phyloP scores from a whole-genome alignment of 1,140 invertebrate genomes.

The Drosophila takahashii region DNA sequence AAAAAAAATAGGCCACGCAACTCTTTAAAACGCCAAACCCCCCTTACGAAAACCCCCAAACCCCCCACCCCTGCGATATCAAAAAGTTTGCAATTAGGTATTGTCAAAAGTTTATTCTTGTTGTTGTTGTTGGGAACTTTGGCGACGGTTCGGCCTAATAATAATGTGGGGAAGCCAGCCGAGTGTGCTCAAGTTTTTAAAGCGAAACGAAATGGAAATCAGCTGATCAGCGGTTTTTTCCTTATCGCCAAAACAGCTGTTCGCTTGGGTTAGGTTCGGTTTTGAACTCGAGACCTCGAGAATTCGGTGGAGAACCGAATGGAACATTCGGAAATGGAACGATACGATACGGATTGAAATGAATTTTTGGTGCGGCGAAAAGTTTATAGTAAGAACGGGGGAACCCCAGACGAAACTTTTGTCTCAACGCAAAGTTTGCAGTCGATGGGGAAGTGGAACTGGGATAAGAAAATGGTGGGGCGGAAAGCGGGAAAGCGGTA shows the following conservation, averaged over 20 bases:
- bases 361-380: neutral
- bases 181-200: conserved; percentile 56
- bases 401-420: conserved; percentile 63
- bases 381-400: conserved; percentile 12
- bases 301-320: neutral
- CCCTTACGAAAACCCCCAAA: conserved; percentile 15
- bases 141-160: conserved; percentile 75
- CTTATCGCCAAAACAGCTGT: conserved; percentile 23
- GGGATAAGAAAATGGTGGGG: conserved; percentile 32
- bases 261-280: conserved; percentile 5
- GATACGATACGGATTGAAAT: neutral
- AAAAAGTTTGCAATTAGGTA: conserved; percentile 81
- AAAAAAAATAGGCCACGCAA: conserved; percentile 70
- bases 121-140: conserved; percentile 65
- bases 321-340: conserved; percentile 1
- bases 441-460: conserved; percentile 29
- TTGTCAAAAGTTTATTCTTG: conserved; percentile 78
- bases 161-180: conserved; percentile 45
- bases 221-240: conserved; percentile 54
- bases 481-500: neutral
- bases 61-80: conserved; percentile 48
- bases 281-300: neutral
- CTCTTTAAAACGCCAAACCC: conserved; percentile 61
- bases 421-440: conserved; percentile 68
- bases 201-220: conserved; percentile 21